Conservation (phyloP, 2,113 vertebrate species). For the Charadrius vociferus region DNA sequence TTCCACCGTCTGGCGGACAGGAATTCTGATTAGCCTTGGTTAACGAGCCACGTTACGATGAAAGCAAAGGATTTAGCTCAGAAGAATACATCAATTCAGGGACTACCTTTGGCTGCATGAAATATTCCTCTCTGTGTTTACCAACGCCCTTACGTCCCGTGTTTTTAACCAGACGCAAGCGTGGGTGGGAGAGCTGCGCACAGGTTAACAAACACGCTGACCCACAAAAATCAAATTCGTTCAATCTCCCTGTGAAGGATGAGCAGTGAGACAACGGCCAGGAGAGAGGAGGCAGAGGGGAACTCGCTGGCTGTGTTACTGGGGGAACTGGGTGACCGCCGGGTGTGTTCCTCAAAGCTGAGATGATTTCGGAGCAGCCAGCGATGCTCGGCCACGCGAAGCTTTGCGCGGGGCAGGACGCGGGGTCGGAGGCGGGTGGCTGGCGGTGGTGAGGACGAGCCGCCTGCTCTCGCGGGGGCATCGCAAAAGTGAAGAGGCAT, state of each 20-base stretch:
- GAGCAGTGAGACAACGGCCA: fast-evolving
- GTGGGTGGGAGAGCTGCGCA: background rate
- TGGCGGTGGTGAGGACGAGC: background rate
- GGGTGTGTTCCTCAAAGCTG: background rate
- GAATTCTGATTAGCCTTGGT: background rate
- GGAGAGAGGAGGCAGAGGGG: background rate
- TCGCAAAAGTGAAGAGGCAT: background rate
- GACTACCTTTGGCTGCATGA: background rate
- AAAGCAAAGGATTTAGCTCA: background rate
- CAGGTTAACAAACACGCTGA: background rate
- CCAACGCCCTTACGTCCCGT: background rate
- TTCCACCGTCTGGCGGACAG: background rate
- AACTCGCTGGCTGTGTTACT: fast-evolving
- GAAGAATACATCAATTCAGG: background rate
- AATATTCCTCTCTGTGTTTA: background rate
- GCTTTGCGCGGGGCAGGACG: background rate
- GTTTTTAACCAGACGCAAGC: background rate
- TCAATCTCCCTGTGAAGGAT: background rate
- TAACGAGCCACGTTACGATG: background rate
- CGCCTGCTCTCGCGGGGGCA: fast-evolving
- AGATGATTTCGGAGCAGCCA: background rate
- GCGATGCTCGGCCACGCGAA: fast-evolving
- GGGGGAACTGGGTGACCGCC: fast-evolving
- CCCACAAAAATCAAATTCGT: background rate
- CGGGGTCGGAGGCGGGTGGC: background rate